phyloP scores from a whole-genome alignment of 2,888 invertebrate species.

The Dinocampus coccinellae region DNA sequence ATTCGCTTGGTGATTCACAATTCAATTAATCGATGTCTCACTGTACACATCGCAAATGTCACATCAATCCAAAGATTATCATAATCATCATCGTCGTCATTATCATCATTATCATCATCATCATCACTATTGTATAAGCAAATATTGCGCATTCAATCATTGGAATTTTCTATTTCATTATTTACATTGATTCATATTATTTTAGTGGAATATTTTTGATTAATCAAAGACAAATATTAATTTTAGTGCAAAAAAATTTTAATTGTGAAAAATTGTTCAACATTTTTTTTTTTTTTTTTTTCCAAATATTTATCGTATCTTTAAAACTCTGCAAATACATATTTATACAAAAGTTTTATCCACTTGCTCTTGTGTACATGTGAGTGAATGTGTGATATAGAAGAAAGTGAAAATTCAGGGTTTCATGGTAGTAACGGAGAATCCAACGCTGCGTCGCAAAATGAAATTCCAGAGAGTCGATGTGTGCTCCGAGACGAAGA shows the following conservation, averaged over 20 bases:
- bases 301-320: too few species aligned
- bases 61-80: constrained; percentile 12
- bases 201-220: too few species aligned
- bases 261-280: background rate
- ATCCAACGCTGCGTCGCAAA: background rate
- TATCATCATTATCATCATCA: constrained; percentile 17
- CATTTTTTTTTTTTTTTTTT: too few species aligned
- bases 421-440: background rate
- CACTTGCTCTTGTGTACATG: too few species aligned
- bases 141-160: background rate
- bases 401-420: constrained; percentile 2
- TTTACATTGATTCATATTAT: too few species aligned
- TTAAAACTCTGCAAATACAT: too few species aligned
- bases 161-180: background rate
- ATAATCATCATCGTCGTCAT: constrained; percentile 18
- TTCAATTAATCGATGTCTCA: constrained; percentile 21
- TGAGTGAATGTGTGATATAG: background rate
- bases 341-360: too few species aligned
- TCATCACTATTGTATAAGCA: background rate
- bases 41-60: background rate
- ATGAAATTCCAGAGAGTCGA: constrained; percentile 31
- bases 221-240: too few species aligned
- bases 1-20: constrained; percentile 40
- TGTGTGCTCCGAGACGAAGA: constrained; percentile 19
- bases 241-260: too few species aligned